A percentile compares a stretch with the other conserved stretches of the same genome.
phyloP scores from a whole-genome alignment of 2,797 vertebrate genomes.

The Sciaenops ocellatus region DNA sequence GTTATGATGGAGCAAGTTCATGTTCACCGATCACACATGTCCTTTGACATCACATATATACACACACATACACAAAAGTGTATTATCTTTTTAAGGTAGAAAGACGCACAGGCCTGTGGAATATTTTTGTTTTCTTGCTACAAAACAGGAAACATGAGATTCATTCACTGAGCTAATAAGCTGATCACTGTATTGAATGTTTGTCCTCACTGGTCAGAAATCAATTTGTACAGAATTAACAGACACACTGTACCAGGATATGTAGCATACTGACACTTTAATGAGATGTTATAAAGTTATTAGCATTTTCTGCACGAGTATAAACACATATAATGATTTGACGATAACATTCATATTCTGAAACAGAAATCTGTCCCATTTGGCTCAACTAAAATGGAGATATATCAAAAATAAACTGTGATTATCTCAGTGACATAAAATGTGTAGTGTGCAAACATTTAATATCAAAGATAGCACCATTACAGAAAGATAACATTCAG shows the following conservation, averaged over 20 bases:
- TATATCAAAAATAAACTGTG: not conserved
- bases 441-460: not conserved
- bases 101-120: not conserved
- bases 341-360: not conserved
- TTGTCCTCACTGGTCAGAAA: slow-evolving; percentile 30
- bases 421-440: not conserved
- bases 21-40: slow-evolving; percentile 14
- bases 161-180: not conserved
- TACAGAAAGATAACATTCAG: not conserved
- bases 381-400: not conserved
- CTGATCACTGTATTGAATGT: slow-evolving; percentile 28
- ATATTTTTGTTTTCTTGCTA: not conserved
- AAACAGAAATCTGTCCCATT: too few relatives aligned
- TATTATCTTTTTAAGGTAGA: not conserved
- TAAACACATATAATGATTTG: not conserved
- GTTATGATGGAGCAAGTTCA: slow-evolving; percentile 38
- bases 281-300: slow-evolving; percentile 3
- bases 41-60: slow-evolving; percentile 14
- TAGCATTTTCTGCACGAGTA: not conserved
- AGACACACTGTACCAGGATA: slow-evolving; percentile 3
- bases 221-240: slow-evolving; percentile 30
- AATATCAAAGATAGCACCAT: not conserved
- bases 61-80: not conserved
- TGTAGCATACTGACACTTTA: slow-evolving; percentile 40
- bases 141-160: slow-evolving; percentile 1